phyloP scores from a whole-genome alignment of 2,797 vertebrate species.

The Onychomys torridus region DNA sequence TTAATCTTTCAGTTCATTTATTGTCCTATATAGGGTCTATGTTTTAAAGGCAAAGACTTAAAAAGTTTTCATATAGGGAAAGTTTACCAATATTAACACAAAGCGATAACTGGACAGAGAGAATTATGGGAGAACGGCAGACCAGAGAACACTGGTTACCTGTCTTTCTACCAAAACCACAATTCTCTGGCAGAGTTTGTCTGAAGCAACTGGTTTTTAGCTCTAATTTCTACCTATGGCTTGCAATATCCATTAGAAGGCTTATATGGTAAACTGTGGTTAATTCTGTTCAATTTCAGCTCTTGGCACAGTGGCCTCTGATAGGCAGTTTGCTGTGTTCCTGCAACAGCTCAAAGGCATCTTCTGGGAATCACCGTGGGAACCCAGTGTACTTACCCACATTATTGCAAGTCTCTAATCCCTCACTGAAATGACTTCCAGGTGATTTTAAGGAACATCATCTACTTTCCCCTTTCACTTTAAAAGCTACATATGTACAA shows the following conservation, averaged over 20 bases:
- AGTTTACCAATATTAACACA: not conserved
- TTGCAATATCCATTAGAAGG: not conserved
- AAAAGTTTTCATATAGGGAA: conserved; percentile 27
- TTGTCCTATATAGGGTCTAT: not conserved
- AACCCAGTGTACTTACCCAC: too few relatives aligned
- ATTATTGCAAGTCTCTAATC: not conserved
- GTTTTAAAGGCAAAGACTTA: conserved; percentile 29
- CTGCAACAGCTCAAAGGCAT: not conserved
- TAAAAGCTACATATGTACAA: not conserved
- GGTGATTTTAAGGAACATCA: not conserved
- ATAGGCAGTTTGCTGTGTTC: not conserved
- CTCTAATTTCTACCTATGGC: not conserved
- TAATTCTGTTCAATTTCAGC: not conserved
- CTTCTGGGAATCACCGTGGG: not conserved
- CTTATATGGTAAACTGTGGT: not conserved
- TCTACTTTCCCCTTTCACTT: not conserved
- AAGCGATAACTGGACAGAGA: not conserved
- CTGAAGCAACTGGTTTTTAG: not conserved
- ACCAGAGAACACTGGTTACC: not conserved
- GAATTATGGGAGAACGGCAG: not conserved
- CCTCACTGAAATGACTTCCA: not conserved
- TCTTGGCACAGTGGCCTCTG: not conserved
- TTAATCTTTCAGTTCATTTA: conserved; percentile 23
- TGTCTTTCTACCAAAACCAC: not conserved
- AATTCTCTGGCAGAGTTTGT: not conserved